phyloP scores from a whole-genome alignment of 2,797 vertebrate species.

The Tarsius wallacei region DNA sequence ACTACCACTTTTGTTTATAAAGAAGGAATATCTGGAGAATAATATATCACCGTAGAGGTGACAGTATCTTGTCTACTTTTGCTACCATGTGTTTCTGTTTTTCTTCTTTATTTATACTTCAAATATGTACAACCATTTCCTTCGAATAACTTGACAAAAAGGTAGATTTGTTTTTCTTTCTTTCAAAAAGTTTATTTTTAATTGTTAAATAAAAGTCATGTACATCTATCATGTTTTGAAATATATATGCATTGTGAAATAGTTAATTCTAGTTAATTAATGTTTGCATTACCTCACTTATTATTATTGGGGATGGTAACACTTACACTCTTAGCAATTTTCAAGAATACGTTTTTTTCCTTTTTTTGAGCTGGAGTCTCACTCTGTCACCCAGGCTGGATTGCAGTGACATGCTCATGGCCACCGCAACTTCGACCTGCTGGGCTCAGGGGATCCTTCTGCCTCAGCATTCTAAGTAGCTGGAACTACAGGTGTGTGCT shows the following conservation, averaged over 20 bases:
- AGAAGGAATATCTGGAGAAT: conserved; percentile 13
- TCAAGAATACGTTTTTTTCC: not conserved
- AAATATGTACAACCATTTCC: conserved; percentile 71
- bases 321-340: not conserved
- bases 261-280: not conserved
- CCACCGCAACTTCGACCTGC: no score
- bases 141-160: conserved; percentile 62
- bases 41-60: conserved; percentile 33
- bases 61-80: conserved; percentile 62
- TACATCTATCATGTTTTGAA: not conserved
- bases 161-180: conserved; percentile 46
- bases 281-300: not conserved
- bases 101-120: conserved; percentile 68
- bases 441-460: no score
- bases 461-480: no score
- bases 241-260: not conserved
- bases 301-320: not conserved
- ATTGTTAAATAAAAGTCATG: not conserved
- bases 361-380: no score
- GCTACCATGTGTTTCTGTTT: conserved; percentile 52
- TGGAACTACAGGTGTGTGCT: no score
- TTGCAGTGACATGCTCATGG: no score
- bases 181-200: not conserved
- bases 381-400: no score
- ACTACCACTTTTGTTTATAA: conserved; percentile 59